phyloP scores from a whole-genome alignment of 2,888 invertebrate species.

The Thera britannica region DNA sequence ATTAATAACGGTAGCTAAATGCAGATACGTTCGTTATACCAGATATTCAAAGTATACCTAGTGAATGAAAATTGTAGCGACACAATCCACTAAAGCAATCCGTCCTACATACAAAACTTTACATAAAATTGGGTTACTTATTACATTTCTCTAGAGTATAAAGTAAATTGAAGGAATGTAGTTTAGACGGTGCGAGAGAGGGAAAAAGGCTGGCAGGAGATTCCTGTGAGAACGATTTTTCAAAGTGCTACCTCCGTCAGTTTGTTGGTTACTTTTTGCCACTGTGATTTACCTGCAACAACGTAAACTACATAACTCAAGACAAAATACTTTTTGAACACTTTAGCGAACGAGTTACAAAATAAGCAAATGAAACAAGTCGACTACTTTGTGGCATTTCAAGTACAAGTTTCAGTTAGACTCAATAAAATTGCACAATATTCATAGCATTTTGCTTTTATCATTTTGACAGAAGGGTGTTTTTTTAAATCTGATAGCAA shows the following conservation, averaged over 20 bases:
- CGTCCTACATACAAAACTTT: slow-evolving; percentile 29
- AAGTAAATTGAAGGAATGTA: slow-evolving; percentile 68
- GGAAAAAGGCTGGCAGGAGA: slow-evolving; percentile 62
- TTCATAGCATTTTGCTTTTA: too few relatives aligned
- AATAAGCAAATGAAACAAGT: not conserved
- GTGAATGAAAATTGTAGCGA: not conserved
- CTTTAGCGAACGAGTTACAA: slow-evolving; percentile 25
- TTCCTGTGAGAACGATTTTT: slow-evolving; percentile 73
- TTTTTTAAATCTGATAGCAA: not conserved
- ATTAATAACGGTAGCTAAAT: slow-evolving; percentile 32
- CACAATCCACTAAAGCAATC: slow-evolving; percentile 10
- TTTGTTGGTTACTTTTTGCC: slow-evolving; percentile 64
- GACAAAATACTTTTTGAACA: slow-evolving; percentile 47
- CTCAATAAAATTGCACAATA: not conserved
- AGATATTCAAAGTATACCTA: not conserved
- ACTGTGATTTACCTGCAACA: slow-evolving; percentile 65
- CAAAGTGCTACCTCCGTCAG: slow-evolving; percentile 60
- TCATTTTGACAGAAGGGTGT: too few relatives aligned
- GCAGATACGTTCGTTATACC: slow-evolving; percentile 5
- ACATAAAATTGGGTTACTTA: slow-evolving; percentile 42
- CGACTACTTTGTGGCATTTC: not conserved
- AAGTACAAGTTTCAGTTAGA: not conserved
- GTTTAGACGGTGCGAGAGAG: slow-evolving; percentile 58
- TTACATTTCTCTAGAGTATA: slow-evolving; percentile 55
- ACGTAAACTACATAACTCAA: slow-evolving; percentile 39